These are phyloP conservation scores for Spea hammondii DNA, from an alignment of 2,797 vertebrate species.

Conservation along the genomic window DNA sequence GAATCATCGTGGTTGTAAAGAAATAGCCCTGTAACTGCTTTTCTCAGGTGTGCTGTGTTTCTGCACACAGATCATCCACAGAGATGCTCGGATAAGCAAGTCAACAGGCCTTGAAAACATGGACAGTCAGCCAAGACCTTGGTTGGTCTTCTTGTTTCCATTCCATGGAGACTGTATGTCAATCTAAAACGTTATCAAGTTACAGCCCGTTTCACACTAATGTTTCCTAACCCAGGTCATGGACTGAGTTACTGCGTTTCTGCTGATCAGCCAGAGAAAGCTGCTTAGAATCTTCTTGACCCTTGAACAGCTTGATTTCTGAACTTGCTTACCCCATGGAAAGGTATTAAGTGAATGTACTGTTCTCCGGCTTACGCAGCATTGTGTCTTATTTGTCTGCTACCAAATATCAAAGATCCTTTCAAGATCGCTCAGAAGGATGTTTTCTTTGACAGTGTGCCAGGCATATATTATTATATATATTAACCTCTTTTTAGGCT, in stretches of 20 bases:
- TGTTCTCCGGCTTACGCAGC: not conserved
- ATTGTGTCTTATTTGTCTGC: not conserved
- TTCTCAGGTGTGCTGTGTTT: not conserved
- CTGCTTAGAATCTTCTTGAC: not conserved
- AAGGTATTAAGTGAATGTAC: slow-evolving; percentile 7
- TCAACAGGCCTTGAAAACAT: not conserved
- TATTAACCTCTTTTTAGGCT: not conserved
- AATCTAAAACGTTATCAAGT: slow-evolving; percentile 12
- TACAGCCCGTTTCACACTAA: slow-evolving; percentile 4
- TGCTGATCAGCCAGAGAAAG: not conserved
- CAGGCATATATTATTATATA: not conserved
- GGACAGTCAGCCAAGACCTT: not conserved
- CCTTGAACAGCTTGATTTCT: not conserved
- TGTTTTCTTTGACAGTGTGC: not conserved
- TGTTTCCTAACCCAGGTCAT: not conserved
- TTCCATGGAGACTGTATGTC: not conserved
- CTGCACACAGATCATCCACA: not conserved
- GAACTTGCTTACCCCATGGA: slow-evolving; percentile 4
- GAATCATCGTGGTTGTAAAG: not conserved
- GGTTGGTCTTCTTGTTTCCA: not conserved
- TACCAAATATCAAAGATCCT: slow-evolving; percentile 13
- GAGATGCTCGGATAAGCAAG: not conserved
- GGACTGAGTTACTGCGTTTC: slow-evolving; percentile 4
- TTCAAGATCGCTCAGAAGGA: not conserved
- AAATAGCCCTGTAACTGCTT: not conserved